A percentile compares a stretch with the other conserved stretches of the same genome.
phyloP scores from a whole-genome alignment of 2,797 vertebrate species.

The Falco berigora region DNA sequence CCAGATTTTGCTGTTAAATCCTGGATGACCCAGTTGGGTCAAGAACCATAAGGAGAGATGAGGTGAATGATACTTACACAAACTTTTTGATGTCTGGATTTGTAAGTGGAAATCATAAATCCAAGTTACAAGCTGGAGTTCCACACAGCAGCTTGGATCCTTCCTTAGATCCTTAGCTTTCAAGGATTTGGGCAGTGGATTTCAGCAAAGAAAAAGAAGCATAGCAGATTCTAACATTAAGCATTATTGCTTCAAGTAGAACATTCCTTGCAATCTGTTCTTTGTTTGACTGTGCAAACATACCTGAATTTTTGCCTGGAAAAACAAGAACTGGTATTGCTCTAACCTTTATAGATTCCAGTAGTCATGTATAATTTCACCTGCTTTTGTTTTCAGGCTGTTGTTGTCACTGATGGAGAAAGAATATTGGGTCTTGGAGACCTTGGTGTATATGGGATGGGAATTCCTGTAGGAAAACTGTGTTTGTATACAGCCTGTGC shows the following conservation, averaged over 20 bases:
- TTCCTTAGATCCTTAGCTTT: background rate
- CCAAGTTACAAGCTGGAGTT: background rate
- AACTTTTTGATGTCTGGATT: background rate
- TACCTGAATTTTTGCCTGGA: background rate
- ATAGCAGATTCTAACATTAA: background rate
- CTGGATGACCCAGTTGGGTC: background rate
- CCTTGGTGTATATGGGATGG: conserved; percentile 97
- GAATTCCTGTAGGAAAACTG: conserved; percentile 94
- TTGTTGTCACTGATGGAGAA: conserved; percentile 96
- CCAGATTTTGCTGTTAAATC: background rate
- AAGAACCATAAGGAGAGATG: background rate
- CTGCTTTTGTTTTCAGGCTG: conserved; percentile 77
- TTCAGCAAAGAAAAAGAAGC: background rate
- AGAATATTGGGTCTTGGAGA: conserved; percentile 95
- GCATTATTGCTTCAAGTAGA: background rate
- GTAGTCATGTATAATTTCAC: background rate
- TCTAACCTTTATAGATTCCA: background rate
- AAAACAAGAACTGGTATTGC: background rate
- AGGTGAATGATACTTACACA: background rate
- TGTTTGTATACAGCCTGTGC: conserved; percentile 96
- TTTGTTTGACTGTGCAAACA: background rate
- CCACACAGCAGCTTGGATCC: background rate
- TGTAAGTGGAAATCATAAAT: background rate
- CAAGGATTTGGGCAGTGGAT: background rate
- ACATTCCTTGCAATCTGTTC: background rate